Evolutionary conservation across 1,140 invertebrate genomes (phyloP).

Genomic region (Galleria mellonella): DNA sequence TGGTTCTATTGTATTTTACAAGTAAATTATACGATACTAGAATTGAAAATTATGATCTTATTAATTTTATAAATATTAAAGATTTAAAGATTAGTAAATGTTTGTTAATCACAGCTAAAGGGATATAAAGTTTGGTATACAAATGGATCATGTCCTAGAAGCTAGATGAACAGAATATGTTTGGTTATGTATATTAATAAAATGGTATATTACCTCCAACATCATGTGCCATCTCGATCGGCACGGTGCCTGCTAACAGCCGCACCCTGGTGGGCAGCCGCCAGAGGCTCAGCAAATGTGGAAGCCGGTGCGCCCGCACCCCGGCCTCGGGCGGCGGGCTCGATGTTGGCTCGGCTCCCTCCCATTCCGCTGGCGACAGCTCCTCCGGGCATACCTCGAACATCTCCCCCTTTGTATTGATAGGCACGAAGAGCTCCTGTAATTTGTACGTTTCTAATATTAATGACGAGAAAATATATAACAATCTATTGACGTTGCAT

Average conservation of each 20-base stretch:
- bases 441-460: conserved; percentile 27
- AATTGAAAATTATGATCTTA: too few species aligned
- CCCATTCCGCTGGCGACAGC: conserved; percentile 69
- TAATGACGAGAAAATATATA: too few species aligned
- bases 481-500: too few species aligned
- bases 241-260: conserved; percentile 72
- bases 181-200: too few species aligned
- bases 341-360: conserved; percentile 24
- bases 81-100: too few species aligned
- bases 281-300: conserved; percentile 66
- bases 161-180: too few species aligned
- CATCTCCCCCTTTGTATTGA: conserved; percentile 77
- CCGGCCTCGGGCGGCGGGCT: conserved; percentile 35
- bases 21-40: too few species aligned
- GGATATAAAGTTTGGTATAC: too few species aligned
- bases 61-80: too few species aligned
- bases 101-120: too few species aligned
- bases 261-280: conserved; percentile 72
- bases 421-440: conserved; percentile 77
- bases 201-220: conserved; percentile 72
- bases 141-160: too few species aligned
- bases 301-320: conserved; percentile 46
- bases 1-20: too few species aligned
- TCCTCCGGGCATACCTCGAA: conserved; percentile 74
- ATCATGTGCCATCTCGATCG: conserved; percentile 74